A percentile compares a stretch with the other conserved stretches of the same genome.
Evolutionary conservation across 2,888 invertebrate genomes (phyloP).

Genomic region (Polia nebulosa): DNA sequence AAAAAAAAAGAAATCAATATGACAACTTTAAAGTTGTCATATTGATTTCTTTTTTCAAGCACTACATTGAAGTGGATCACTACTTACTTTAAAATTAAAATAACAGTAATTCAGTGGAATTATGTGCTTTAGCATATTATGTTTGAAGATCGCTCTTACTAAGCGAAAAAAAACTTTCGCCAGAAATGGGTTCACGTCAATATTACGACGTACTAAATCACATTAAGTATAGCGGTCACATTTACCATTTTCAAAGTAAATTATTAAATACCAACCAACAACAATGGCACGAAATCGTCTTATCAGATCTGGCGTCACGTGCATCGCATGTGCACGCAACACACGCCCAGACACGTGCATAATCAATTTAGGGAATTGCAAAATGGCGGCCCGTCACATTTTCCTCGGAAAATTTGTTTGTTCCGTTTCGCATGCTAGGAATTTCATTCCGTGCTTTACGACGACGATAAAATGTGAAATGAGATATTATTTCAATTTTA

Average conservation of each 20-base stretch:
- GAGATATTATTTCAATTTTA: slow-evolving; percentile 57
- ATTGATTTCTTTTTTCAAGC: no score
- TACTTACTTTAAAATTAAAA: background rate
- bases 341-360: slow-evolving; percentile 55
- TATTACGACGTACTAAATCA: slow-evolving; percentile 17
- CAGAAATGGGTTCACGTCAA: slow-evolving; percentile 6
- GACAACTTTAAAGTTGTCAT: background rate
- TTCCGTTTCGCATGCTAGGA: slow-evolving; percentile 60
- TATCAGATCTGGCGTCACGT: slow-evolving; percentile 57
- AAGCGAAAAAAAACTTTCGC: background rate
- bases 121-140: background rate
- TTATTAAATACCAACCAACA: slow-evolving; percentile 20
- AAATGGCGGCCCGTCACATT: slow-evolving; percentile 53
- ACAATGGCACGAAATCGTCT: slow-evolving; percentile 42
- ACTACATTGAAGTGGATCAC: background rate
- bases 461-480: slow-evolving; percentile 60
- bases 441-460: slow-evolving; percentile 61
- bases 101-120: background rate
- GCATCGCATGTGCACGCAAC: slow-evolving; percentile 55
- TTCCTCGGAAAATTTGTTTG: slow-evolving; percentile 53
- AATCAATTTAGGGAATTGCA: slow-evolving; percentile 60
- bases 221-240: slow-evolving; percentile 21
- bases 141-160: background rate
- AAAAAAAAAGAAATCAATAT: slow-evolving; percentile 1
- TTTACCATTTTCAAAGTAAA: slow-evolving; percentile 32